A percentile compares a stretch with the other conserved stretches of the same genome.
Evolutionary conservation across 2,113 vertebrate genomes (phyloP).

Genomic region (Amblyopsis rosae): DNA sequence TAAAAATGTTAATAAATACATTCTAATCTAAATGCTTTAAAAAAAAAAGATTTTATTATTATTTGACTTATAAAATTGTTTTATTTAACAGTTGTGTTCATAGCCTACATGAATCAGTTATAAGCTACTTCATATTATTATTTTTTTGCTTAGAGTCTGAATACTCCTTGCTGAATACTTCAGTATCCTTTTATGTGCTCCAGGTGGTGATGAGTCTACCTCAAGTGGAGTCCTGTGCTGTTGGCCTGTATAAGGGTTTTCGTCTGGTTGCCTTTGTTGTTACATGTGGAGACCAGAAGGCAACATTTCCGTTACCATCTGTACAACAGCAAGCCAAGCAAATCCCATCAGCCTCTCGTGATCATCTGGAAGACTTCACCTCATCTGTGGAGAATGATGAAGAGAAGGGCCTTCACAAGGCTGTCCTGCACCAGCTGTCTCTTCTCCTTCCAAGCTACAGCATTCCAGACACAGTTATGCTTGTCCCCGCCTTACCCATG

Average conservation of each 20-base stretch:
- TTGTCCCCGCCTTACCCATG: constrained; percentile 79
- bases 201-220: constrained; percentile 81
- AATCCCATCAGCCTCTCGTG: background rate
- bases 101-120: too few species aligned
- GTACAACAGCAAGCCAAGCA: background rate
- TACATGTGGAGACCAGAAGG: constrained; percentile 38
- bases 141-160: background rate
- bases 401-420: constrained; percentile 49
- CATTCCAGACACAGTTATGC: constrained; percentile 85
- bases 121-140: too few species aligned
- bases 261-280: constrained; percentile 87
- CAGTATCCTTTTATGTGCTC: background rate
- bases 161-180: too few species aligned
- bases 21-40: too few species aligned
- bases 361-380: background rate
- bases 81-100: too few species aligned
- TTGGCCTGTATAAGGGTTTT: constrained; percentile 74
- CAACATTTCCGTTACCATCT: constrained; percentile 5
- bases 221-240: constrained; percentile 83
- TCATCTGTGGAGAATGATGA: background rate
- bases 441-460: constrained; percentile 77
- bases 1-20: too few species aligned
- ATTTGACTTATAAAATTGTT: too few species aligned
- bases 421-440: constrained; percentile 74
- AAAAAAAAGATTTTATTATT: too few species aligned